Percentiles rank a stretch among this genome's conserved stretches.
Evolutionary conservation across 2,113 vertebrate genomes (phyloP).

Genomic region (Hoplias malabaricus): DNA sequence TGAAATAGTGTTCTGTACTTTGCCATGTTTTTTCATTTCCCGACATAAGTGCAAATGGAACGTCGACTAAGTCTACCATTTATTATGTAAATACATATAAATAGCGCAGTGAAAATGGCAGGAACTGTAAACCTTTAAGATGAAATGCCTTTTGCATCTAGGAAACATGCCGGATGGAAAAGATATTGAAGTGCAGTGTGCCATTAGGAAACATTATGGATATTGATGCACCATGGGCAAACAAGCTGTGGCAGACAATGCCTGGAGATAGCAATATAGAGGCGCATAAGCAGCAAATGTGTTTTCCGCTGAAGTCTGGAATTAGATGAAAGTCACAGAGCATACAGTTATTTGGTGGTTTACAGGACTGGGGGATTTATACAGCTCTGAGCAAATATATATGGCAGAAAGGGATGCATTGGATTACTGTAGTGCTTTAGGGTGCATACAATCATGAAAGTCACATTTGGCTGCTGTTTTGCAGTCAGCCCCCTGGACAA

Average conservation of each 20-base stretch:
- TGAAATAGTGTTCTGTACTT: no score
- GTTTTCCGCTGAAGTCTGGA: conserved; percentile 27
- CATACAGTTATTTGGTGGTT: neutral
- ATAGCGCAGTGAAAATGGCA: no score
- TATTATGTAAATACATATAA: no score
- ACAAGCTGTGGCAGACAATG: conserved; percentile 5
- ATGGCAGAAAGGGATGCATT: conserved; percentile 11
- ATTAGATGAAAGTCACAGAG: conserved; percentile 32
- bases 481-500: neutral
- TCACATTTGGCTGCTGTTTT: conserved; percentile 16
- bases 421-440: conserved; percentile 19
- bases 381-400: conserved; percentile 12
- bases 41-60: no score
- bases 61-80: no score
- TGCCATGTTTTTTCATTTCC: no score
- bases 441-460: conserved; percentile 11
- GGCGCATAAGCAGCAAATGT: conserved; percentile 1
- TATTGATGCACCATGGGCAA: neutral
- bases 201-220: neutral
- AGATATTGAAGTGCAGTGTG: neutral
- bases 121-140: neutral
- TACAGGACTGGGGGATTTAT: conserved; percentile 2
- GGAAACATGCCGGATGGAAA: neutral
- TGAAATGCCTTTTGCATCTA: neutral
- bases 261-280: conserved; percentile 16